A percentile compares a stretch with the other conserved stretches of the same genome.
phyloP scores from a whole-genome alignment of 2,888 invertebrate species.

The Noctuana brunneofusca region DNA sequence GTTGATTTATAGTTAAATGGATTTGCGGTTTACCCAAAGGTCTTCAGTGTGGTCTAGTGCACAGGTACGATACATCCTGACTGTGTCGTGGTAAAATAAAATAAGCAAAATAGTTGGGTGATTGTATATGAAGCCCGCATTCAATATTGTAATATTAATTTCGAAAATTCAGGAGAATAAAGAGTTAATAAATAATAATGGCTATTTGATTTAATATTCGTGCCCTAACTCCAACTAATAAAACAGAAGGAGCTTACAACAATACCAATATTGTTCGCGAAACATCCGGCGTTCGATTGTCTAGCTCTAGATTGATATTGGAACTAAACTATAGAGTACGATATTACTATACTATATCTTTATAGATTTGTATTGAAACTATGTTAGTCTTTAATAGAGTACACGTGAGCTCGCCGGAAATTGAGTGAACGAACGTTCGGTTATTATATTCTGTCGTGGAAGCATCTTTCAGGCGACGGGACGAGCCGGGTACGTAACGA shows the following conservation, averaged over 20 bases:
- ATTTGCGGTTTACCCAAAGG: slow-evolving; percentile 32
- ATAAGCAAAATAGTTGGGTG: slow-evolving; percentile 81
- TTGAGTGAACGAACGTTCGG: slow-evolving; percentile 25
- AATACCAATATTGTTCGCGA: too few species aligned
- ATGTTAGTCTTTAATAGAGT: slow-evolving; percentile 13
- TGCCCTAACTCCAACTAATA: too few species aligned
- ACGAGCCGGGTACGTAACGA: slow-evolving; percentile 17
- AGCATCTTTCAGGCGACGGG: slow-evolving; percentile 14
- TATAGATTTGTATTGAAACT: neutral
- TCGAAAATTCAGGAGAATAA: slow-evolving; percentile 82
- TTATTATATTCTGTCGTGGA: slow-evolving; percentile 30
- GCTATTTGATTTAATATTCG: slow-evolving; percentile 44
- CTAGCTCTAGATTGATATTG: slow-evolving; percentile 14
- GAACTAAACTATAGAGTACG: neutral
- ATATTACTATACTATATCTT: neutral
- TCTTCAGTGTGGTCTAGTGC: slow-evolving; percentile 40
- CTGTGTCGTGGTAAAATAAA: slow-evolving; percentile 79
- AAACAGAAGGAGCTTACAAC: too few species aligned
- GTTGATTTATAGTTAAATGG: slow-evolving; percentile 33
- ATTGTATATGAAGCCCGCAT: slow-evolving; percentile 81
- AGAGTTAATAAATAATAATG: slow-evolving; percentile 75
- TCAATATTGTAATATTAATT: slow-evolving; percentile 83
- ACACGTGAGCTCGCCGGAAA: slow-evolving; percentile 23
- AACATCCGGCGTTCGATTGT: too few species aligned
- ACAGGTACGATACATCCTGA: slow-evolving; percentile 67